Conservation (phyloP, 1,140 invertebrate genomes). For the Leucophenga varia region DNA sequence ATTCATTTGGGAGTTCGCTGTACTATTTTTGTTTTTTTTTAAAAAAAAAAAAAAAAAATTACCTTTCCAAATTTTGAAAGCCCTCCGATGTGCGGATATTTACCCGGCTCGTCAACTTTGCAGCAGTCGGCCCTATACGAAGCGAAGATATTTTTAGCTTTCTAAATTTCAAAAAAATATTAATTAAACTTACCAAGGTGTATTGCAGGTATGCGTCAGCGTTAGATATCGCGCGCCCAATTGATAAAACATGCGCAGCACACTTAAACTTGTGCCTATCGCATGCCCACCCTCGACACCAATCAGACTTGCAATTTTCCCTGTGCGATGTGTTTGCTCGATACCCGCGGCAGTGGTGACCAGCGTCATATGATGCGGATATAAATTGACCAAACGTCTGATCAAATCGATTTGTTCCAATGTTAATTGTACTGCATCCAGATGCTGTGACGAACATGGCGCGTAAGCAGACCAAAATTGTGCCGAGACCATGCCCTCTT, state of each 20-base stretch:
- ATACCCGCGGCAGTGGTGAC: conserved; percentile 74
- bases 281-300: conserved; percentile 84
- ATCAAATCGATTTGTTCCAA: conserved; percentile 87
- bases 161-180: background rate
- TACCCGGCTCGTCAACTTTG: conserved; percentile 67
- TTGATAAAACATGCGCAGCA: conserved; percentile 79
- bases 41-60: conserved; percentile 37
- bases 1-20: no score
- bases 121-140: conserved; percentile 70
- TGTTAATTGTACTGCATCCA: conserved; percentile 81
- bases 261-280: conserved; percentile 78
- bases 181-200: conserved; percentile 68
- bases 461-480: conserved; percentile 91
- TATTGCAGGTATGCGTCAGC: conserved; percentile 84
- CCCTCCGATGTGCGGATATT: conserved; percentile 68
- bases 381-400: conserved; percentile 77
- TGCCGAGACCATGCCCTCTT: conserved; percentile 74
- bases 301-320: conserved; percentile 72
- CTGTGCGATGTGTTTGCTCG: conserved; percentile 62
- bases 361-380: conserved; percentile 75
- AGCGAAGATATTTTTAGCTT: background rate
- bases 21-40: no score
- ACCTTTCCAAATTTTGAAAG: conserved; percentile 78
- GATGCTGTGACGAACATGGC: conserved; percentile 78
- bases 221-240: conserved; percentile 83